Percentiles rank a stretch among this genome's conserved stretches.
Evolutionary conservation across 1,140 invertebrate species (phyloP).

Genomic region (Bombus breviceps): DNA sequence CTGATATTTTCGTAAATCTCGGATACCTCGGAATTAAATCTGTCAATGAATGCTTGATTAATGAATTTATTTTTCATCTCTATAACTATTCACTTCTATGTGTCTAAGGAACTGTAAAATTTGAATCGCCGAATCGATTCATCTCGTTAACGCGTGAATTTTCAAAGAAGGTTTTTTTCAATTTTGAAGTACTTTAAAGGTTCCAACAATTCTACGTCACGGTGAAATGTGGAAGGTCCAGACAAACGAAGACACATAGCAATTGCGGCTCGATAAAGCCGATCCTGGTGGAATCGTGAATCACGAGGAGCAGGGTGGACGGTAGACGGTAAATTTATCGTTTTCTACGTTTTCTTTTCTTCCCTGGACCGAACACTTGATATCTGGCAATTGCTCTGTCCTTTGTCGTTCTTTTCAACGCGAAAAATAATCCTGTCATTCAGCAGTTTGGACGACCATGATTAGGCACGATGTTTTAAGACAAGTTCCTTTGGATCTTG

Average conservation of each 20-base stretch:
- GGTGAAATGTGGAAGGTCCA: not conserved
- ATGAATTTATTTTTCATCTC: not conserved
- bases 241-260: constrained; percentile 2
- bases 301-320: constrained; percentile 7
- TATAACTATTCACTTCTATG: too few species aligned
- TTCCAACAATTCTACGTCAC: not conserved
- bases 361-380: not conserved
- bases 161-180: not conserved
- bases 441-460: not conserved
- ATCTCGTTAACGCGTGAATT: not conserved
- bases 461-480: not conserved
- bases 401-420: not conserved
- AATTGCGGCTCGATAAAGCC: constrained; percentile 17
- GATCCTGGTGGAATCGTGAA: constrained; percentile 16
- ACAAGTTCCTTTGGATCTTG: not conserved
- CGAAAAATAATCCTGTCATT: not conserved
- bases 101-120: not conserved
- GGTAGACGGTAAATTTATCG: constrained; percentile 16
- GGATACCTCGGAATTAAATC: not conserved
- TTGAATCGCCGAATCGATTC: not conserved
- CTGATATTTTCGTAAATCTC: not conserved
- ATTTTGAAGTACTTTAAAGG: not conserved
- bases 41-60: not conserved
- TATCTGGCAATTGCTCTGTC: not conserved
- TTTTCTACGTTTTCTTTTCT: not conserved